These are phyloP conservation scores for Phyllostomus hastatus DNA, from an alignment of 2,113 vertebrate species.

Conservation along the genomic window DNA sequence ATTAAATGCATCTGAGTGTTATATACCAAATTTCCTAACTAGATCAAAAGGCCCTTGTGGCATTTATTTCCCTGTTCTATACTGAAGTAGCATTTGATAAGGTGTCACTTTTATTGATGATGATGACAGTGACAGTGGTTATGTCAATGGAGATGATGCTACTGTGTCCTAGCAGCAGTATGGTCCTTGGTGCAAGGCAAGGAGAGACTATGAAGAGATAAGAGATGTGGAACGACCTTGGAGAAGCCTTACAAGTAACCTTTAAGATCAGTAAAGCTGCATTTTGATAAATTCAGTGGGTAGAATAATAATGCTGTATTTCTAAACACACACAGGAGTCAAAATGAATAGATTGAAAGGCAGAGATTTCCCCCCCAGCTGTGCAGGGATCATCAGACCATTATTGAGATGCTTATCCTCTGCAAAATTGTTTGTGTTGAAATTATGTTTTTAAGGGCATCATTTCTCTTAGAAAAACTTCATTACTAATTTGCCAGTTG, in stretches of 20 bases:
- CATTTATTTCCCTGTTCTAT: not conserved
- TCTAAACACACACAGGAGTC: conserved; percentile 50
- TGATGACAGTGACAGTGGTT: not conserved
- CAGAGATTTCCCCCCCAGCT: conserved; percentile 56
- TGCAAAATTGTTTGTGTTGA: conserved; percentile 44
- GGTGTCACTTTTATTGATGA: not conserved
- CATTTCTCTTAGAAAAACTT: conserved; percentile 67
- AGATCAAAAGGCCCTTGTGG: not conserved
- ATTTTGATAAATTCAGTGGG: conserved; percentile 51
- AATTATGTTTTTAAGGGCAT: conserved; percentile 68
- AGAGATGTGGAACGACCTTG: conserved; percentile 10
- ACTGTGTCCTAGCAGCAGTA: not conserved
- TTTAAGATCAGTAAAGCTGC: conserved; percentile 47
- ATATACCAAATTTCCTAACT: not conserved
- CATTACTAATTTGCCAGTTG: conserved; percentile 71
- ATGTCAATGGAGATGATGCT: not conserved
- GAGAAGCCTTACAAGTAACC: conserved; percentile 30
- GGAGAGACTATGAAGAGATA: not conserved
- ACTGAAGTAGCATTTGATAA: not conserved
- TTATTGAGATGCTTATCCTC: conserved; percentile 53
- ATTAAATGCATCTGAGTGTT: not conserved
- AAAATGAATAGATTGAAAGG: conserved; percentile 47
- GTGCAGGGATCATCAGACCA: conserved; percentile 47
- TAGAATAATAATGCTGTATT: conserved; percentile 40
- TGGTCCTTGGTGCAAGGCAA: not conserved